Conservation (phyloP, 2,797 vertebrate genomes). For the Monodelphis domestica region DNA sequence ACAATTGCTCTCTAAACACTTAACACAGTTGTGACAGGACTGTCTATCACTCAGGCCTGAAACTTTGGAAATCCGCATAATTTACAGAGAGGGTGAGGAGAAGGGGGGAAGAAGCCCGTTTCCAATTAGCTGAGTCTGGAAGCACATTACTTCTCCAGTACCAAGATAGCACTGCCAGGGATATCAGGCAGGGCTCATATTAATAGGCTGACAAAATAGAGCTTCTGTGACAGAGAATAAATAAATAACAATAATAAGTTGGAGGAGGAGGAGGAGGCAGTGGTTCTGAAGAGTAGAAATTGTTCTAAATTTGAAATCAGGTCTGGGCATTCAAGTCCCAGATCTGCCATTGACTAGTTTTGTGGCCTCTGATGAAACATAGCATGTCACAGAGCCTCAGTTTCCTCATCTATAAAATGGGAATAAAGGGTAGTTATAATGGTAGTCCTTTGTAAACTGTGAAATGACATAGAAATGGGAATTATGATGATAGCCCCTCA, state of each 20-base stretch:
- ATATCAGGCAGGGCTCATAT: conserved; percentile 67
- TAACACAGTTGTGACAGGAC: conserved; percentile 86
- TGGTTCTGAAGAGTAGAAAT: neutral
- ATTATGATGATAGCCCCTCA: neutral
- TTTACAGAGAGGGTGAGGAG: conserved; percentile 65
- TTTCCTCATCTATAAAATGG: neutral
- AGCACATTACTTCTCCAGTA: conserved; percentile 81
- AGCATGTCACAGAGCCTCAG: neutral
- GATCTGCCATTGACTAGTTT: neutral
- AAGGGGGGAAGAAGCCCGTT: conserved; percentile 67
- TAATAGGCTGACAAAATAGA: conserved; percentile 74
- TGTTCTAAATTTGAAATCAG: neutral
- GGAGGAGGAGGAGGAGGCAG: neutral
- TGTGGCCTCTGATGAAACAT: neutral
- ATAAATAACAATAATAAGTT: conserved; percentile 47
- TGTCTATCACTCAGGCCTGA: conserved; percentile 87
- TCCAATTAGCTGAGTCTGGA: conserved; percentile 84
- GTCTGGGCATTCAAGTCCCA: neutral
- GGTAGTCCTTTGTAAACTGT: neutral
- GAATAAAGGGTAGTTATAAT: neutral
- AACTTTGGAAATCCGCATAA: conserved; percentile 84
- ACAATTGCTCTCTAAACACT: conserved; percentile 86
- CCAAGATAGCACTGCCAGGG: conserved; percentile 43
- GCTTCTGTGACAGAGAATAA: conserved; percentile 60
- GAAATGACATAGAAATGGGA: neutral